phyloP scores from a whole-genome alignment of 1,140 invertebrate genomes.

The Tetragnatha versicolor region DNA sequence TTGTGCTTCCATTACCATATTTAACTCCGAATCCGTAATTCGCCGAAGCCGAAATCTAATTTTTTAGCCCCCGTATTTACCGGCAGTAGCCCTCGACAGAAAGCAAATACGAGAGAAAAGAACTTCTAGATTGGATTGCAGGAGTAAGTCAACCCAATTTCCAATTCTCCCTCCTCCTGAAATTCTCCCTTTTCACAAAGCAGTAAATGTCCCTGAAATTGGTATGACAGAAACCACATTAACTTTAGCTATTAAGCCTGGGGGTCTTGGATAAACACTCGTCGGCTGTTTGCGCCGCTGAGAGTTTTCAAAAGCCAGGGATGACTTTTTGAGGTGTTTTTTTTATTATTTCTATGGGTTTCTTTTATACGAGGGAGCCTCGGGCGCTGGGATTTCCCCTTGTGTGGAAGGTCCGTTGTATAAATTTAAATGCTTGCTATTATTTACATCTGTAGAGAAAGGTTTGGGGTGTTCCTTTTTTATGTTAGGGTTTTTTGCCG shows the following conservation, averaged over 20 bases:
- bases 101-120: constrained; percentile 19
- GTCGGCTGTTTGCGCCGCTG: constrained; percentile 32
- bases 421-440: constrained; percentile 51
- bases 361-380: constrained; percentile 24
- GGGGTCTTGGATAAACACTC: constrained; percentile 31
- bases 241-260: constrained; percentile 50
- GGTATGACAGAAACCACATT: constrained; percentile 49
- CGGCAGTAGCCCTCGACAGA: background rate
- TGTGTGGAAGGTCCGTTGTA: constrained; percentile 18
- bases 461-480: background rate
- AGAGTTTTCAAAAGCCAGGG: constrained; percentile 35
- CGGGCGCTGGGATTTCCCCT: too few species aligned
- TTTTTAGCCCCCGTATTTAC: constrained; percentile 28
- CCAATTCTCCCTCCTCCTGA: background rate
- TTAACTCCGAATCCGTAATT: background rate
- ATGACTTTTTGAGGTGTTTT: background rate
- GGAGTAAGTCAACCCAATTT: constrained; percentile 51
- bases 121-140: constrained; percentile 43
- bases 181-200: constrained; percentile 13
- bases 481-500: background rate
- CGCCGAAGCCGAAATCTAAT: constrained; percentile 40
- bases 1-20: constrained; percentile 7
- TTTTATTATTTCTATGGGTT: constrained; percentile 5
- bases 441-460: constrained; percentile 38
- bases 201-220: constrained; percentile 49